A percentile compares a stretch with the other conserved stretches of the same genome.
Conservation (phyloP, 2,888 invertebrate genomes). For the Drosophila flavopinicola region DNA sequence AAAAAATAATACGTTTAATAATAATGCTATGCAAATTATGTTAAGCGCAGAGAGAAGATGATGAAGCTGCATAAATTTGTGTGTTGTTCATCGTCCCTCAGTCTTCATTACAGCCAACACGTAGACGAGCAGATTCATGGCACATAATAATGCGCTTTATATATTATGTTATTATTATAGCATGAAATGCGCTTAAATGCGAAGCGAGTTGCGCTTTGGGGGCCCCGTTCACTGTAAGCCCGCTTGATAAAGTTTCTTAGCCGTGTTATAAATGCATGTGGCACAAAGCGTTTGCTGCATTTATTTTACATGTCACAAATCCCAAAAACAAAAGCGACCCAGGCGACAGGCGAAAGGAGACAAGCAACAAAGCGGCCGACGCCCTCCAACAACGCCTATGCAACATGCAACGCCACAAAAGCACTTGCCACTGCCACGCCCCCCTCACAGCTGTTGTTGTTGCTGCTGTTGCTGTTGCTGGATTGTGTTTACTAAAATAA, state of each 20-base stretch:
- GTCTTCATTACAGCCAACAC: constrained; percentile 44
- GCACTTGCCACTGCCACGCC: constrained; percentile 11
- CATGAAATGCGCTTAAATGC: constrained; percentile 60
- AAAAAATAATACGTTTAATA: background rate
- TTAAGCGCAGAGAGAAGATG: constrained; percentile 1
- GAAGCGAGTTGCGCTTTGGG: constrained; percentile 5
- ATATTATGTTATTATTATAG: constrained; percentile 46
- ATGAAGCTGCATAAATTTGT: constrained; percentile 8
- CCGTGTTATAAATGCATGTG: constrained; percentile 57
- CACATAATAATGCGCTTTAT: constrained; percentile 54
- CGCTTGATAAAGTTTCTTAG: constrained; percentile 49
- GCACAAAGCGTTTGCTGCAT: constrained; percentile 52
- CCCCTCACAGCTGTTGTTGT: constrained; percentile 12
- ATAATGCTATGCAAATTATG: constrained; percentile 16
- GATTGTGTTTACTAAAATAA: constrained; percentile 59
- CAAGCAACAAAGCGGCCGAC: constrained; percentile 33
- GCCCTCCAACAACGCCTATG: constrained; percentile 41
- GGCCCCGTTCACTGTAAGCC: constrained; percentile 2
- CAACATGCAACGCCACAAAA: constrained; percentile 32
- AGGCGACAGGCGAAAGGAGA: constrained; percentile 14
- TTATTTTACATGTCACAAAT: constrained; percentile 61
- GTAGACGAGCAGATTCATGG: constrained; percentile 14
- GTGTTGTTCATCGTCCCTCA: constrained; percentile 11
- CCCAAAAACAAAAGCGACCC: constrained; percentile 32
- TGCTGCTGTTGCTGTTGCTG: constrained; percentile 24